These are phyloP conservation scores for Oophaga pumilio DNA, from an alignment of 2,113 vertebrate genomes.

Conservation along the genomic window DNA sequence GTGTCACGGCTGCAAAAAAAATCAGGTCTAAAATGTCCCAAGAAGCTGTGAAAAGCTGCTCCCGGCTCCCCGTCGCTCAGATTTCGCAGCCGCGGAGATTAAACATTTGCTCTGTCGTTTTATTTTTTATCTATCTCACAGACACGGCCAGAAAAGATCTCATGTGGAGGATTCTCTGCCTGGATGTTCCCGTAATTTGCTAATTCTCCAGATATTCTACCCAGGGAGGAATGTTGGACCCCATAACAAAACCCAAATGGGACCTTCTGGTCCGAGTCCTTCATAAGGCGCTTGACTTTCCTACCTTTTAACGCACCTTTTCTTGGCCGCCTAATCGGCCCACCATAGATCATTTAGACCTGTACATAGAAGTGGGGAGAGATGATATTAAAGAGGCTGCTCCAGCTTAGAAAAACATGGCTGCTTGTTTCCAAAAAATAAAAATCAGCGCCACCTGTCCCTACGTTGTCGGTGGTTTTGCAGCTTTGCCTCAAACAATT, in stretches of 20 bases:
- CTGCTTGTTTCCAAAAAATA: too few relatives aligned
- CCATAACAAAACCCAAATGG: not conserved
- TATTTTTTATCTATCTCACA: not conserved
- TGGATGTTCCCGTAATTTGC: too few relatives aligned
- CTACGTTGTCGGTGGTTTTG: too few relatives aligned
- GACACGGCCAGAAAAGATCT: not conserved
- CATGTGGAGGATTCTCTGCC: not conserved
- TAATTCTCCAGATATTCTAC: not conserved
- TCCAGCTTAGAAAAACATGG: too few relatives aligned
- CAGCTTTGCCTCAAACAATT: too few relatives aligned
- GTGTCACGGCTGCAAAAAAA: not conserved
- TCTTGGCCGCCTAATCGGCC: too few relatives aligned
- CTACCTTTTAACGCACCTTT: too few relatives aligned
- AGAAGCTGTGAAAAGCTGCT: constrained; percentile 12
- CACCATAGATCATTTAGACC: too few relatives aligned
- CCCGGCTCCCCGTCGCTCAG: not conserved
- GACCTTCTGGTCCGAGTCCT: not conserved
- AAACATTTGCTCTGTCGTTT: not conserved
- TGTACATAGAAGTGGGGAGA: too few relatives aligned
- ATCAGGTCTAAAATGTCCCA: not conserved
- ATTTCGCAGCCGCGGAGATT: constrained; percentile 15
- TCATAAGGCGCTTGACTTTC: too few relatives aligned
- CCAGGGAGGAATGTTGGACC: not conserved
- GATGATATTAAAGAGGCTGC: too few relatives aligned
- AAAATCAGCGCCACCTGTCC: too few relatives aligned